Evolutionary conservation across 2,888 invertebrate genomes (phyloP), one percentile per base, ranked within the genome.

Genomic region (Drosophila cognata): DNA sequence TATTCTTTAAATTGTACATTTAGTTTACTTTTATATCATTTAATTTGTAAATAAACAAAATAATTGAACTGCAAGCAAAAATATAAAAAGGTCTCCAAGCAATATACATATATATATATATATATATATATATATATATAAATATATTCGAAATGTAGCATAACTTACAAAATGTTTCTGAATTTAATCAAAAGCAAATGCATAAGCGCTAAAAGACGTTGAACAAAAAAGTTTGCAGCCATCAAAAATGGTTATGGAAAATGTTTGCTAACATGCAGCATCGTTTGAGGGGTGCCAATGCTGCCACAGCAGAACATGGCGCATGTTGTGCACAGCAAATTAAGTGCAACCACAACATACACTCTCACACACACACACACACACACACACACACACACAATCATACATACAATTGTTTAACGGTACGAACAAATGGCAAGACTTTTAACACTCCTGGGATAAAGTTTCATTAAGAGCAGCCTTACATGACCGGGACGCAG

Each of bases 401-500:
- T 50, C 29, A 56, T 25, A 11, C 38, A 25, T 62, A 72, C 81
- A 65, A 67, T 38, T 67, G 60, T 63, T 51, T 73, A 73, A 51
- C 69, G 61, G 81, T 69, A 63, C 50, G 79, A 77, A 58, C 84
- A 87, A 73, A 77, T 89, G 88, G 89, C 82, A 79, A 82, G 80
- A 89, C 89, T 87, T 77, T 85, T 79, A 85, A 81, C 87, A 90
- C 89, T 86, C 86, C 74, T 72, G 90, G 90, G 84, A 88, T 89
- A 91, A 89, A 91, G 87, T 91, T 89, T 89, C 89, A 89, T 89
- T 89, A 91, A 87, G 82, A 90, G 82, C 78, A 79, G 77, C 65
- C 87, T 74, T 81, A 81, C 82, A 80, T 74, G 78, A 56, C 65
- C 78, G 67, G 67, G 46, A 74, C 57, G 71, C 50, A 67, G 70